Evolutionary conservation across 2,888 invertebrate genomes (phyloP).

Genomic region (Cecidostiba fungosa): DNA sequence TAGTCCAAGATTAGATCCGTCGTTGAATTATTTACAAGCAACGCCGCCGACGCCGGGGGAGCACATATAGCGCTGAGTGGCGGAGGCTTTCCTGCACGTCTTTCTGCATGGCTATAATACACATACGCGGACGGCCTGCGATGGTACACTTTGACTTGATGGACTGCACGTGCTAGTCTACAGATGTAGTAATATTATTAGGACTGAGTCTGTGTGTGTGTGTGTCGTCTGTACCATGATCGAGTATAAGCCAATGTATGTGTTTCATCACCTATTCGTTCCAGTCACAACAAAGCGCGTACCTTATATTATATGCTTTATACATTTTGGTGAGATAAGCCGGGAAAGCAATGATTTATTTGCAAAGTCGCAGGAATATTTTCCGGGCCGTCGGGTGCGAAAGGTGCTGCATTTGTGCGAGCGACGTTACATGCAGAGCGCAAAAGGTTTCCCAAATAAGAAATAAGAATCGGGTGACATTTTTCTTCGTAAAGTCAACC

Average conservation of each 20-base stretch:
- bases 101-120: background rate
- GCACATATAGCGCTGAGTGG: background rate
- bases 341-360: background rate
- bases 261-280: no score
- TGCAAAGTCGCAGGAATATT: background rate
- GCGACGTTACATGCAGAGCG: background rate
- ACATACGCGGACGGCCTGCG: background rate
- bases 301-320: no score
- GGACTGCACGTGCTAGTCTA: background rate
- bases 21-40: slow-evolving; percentile 67
- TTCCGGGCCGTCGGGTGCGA: background rate
- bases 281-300: no score
- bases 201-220: no score
- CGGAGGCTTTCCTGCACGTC: background rate
- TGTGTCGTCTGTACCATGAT: no score
- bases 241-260: no score
- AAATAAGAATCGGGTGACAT: background rate
- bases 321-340: no score
- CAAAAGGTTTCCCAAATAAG: background rate
- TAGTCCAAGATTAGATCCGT: slow-evolving; percentile 60
- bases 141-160: background rate
- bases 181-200: no score
- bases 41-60: no score
- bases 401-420: background rate
- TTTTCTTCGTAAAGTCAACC: slow-evolving; percentile 5